Evolutionary conservation across 2,797 vertebrate species (phyloP).

Genomic region (Acanthurus leucopareius): DNA sequence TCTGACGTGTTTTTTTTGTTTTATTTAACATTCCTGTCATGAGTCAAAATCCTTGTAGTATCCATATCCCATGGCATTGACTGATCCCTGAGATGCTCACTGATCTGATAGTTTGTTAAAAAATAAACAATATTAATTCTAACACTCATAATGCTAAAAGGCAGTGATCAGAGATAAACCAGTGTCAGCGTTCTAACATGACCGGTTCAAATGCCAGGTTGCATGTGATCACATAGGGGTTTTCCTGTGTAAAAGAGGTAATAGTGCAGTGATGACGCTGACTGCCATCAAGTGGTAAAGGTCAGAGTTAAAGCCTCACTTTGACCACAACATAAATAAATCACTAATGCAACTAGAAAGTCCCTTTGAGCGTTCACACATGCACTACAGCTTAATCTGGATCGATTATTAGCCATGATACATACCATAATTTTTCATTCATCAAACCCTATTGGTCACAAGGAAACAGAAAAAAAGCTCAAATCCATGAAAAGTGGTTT

Average conservation of each 20-base stretch:
- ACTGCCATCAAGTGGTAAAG: slow-evolving; percentile 23
- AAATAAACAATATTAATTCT: neutral
- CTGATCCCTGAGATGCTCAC: neutral
- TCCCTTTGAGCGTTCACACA: neutral
- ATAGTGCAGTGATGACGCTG: slow-evolving; percentile 12
- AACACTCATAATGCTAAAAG: neutral
- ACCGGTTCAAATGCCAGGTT: neutral
- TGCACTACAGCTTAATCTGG: slow-evolving; percentile 34
- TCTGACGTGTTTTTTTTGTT: neutral
- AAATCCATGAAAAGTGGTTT: neutral
- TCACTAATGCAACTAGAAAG: slow-evolving; percentile 24
- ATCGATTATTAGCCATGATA: no score
- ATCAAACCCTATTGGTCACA: neutral
- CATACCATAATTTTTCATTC: neutral
- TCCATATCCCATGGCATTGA: neutral
- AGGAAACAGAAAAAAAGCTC: neutral
- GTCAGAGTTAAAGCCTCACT: slow-evolving; percentile 27
- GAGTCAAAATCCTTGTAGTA: neutral
- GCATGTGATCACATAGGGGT: neutral
- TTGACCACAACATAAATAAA: slow-evolving; percentile 31
- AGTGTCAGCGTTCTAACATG: slow-evolving; percentile 4
- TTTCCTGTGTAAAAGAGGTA: slow-evolving; percentile 40
- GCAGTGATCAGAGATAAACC: neutral
- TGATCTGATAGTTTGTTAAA: neutral
- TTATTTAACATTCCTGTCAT: neutral